A percentile compares a stretch with the other conserved stretches of the same genome.
Evolutionary conservation across 2,888 invertebrate genomes (phyloP).

Genomic region (Bimastos eiseni): DNA sequence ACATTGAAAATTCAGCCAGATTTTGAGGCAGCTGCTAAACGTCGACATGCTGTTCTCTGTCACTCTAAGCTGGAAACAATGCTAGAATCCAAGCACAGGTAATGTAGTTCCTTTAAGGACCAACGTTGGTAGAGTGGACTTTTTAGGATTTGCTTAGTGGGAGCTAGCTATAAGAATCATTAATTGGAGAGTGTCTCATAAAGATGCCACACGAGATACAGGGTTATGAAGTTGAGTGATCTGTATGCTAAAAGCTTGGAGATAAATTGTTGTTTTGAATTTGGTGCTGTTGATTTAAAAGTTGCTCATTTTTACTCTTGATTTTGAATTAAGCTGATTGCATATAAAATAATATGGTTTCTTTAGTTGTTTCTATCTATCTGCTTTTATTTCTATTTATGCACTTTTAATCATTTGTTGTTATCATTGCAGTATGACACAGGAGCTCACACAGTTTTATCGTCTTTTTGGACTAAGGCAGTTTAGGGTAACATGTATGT

Average conservation of each 20-base stretch:
- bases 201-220: background rate
- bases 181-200: background rate
- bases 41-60: slow-evolving; percentile 73
- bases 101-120: slow-evolving; percentile 46
- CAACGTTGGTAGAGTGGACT: background rate
- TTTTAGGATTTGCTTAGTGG: background rate
- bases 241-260: background rate
- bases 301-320: background rate
- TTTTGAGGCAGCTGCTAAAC: slow-evolving; percentile 67
- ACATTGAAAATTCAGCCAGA: slow-evolving; percentile 70
- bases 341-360: background rate
- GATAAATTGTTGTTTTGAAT: background rate
- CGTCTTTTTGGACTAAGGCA: background rate
- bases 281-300: background rate
- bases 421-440: background rate
- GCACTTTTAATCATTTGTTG: background rate
- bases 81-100: slow-evolving; percentile 72
- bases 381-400: background rate
- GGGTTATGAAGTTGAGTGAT: background rate
- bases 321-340: background rate
- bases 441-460: background rate
- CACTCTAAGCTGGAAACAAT: slow-evolving; percentile 71
- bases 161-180: background rate
- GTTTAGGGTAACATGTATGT: background rate
- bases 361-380: background rate